These are phyloP conservation scores for Parambassis ranga DNA, from an alignment of 2,797 vertebrate species.

Conservation along the genomic window DNA sequence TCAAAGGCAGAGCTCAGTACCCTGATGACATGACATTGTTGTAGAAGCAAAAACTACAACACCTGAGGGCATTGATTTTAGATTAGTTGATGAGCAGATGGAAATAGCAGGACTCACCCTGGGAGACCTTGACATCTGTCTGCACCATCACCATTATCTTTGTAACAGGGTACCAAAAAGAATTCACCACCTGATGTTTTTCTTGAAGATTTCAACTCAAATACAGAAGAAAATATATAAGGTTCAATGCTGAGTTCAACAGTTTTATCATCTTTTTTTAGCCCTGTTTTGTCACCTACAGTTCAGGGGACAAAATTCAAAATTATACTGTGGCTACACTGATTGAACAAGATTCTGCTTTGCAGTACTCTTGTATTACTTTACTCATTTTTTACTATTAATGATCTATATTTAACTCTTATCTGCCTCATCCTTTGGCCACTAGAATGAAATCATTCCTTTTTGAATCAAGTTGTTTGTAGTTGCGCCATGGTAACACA, in stretches of 20 bases:
- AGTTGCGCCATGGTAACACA: background rate
- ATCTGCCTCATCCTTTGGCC: too few relatives aligned
- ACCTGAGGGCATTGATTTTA: background rate
- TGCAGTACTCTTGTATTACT: too few relatives aligned
- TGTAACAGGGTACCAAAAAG: background rate
- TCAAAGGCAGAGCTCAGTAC: background rate
- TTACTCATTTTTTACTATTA: too few relatives aligned
- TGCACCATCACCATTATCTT: background rate
- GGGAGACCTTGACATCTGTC: conserved; percentile 2
- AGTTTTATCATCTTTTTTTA: too few relatives aligned
- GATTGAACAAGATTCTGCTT: too few relatives aligned
- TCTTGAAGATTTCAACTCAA: too few relatives aligned
- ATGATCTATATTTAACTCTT: too few relatives aligned
- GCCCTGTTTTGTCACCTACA: too few relatives aligned
- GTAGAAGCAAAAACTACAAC: background rate
- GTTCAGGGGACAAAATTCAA: too few relatives aligned
- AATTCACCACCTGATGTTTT: conserved; percentile 1
- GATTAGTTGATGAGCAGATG: background rate
- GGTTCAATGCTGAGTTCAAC: too few relatives aligned
- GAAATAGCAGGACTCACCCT: background rate
- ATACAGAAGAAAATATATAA: too few relatives aligned
- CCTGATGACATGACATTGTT: background rate
- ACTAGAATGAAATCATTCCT: background rate
- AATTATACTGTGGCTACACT: too few relatives aligned
- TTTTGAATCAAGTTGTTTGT: background rate